Evolutionary conservation across 2,888 invertebrate species (phyloP), one percentile per base, ranked within the genome.

Genomic region (Phrixothrix hirtus): DNA sequence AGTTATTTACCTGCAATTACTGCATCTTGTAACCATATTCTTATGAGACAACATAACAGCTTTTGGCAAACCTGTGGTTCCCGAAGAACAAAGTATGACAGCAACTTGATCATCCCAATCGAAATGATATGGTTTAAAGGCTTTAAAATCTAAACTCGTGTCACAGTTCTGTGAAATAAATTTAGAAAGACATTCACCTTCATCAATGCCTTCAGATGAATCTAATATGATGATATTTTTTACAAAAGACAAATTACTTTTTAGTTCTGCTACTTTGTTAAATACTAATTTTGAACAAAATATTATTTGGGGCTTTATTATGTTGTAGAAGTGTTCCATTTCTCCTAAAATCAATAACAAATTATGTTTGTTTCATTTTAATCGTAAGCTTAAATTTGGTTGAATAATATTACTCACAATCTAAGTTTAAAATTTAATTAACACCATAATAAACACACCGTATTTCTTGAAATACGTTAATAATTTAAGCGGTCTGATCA

Each of bases 41-140:
- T 76, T 71, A 67, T 86, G 83, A 2, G 83, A 81, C 35, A 86
- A 68, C 73, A 81, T 77, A 1, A 86, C 85, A 17, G 83, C 85
- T 72, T 87, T 86, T 0, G 86, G 83, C 62, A 85, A 71, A 0
- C 87, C 87, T 9, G 83, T 82, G 0, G 88, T 88, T 31, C 87
- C 87, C 46, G 86, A 86, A 25, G 87, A 87, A 71, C 82, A 86
- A 51, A 86, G 36, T 11, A 69, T 61, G 12, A 62, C 57, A 2
- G 67, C 65, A 1, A 66, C 57, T 3, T 62, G 60, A 30, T 63
- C 53, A 2, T 48, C 47, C 2, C 57, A 14, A 51, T 66, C 50
- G 6, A 63, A 36, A 10, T 54, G 29, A 2, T 30, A 13, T 10
- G 52, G 54, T 27, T 43, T 12, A 31, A 55, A 55, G 1, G 32